phyloP scores from a whole-genome alignment of 2,888 invertebrate genomes.

The Leptopilina syphax region DNA sequence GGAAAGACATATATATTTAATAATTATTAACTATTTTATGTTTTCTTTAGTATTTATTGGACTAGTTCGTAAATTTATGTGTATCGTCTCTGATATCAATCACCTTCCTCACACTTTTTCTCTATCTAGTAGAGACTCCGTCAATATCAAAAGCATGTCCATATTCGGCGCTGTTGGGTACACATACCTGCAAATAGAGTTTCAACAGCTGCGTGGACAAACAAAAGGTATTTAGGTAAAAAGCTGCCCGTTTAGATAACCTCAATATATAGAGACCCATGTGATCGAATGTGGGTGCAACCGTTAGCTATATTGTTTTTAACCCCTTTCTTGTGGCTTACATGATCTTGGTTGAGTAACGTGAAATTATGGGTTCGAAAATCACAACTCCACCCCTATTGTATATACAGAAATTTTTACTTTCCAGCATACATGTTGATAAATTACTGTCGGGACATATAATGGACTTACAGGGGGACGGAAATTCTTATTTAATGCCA shows the following conservation, averaged over 20 bases:
- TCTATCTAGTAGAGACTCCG: no score
- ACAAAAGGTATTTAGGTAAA: conserved; percentile 22
- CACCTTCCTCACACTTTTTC: no score
- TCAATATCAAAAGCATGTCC: no score
- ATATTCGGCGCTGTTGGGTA: background rate
- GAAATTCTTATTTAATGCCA: conserved; percentile 14
- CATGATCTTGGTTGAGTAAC: conserved; percentile 44
- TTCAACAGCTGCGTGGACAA: conserved; percentile 12
- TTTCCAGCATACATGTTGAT: background rate
- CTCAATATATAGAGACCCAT: background rate
- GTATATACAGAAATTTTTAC: conserved; percentile 16
- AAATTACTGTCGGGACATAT: background rate
- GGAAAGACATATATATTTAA: no score
- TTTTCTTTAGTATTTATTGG: no score
- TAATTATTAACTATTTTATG: no score
- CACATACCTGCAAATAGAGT: background rate
- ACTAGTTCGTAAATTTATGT: no score
- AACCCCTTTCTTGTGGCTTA: background rate
- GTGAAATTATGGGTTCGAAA: conserved; percentile 55
- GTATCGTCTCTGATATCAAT: no score
- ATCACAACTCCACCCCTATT: conserved; percentile 51
- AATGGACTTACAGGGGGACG: conserved; percentile 18
- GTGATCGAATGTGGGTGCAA: conserved; percentile 37
- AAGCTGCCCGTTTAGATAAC: conserved; percentile 22
- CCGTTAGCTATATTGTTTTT: conserved; percentile 14